A percentile compares a stretch with the other conserved stretches of the same genome.
Conservation (phyloP, 2,888 invertebrate genomes). For the Sinodicranocentrus sp. region DNA sequence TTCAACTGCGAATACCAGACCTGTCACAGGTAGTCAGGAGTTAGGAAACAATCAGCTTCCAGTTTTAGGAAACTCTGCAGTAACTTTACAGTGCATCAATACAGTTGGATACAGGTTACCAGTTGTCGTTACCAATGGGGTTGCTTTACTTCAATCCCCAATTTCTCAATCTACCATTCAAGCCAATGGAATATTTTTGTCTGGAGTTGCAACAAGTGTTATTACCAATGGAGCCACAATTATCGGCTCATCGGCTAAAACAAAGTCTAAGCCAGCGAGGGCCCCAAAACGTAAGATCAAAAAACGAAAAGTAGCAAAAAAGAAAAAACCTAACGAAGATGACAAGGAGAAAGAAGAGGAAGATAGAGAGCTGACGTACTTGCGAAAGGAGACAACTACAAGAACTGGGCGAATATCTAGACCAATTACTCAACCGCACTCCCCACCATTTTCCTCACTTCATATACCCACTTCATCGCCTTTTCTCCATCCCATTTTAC, state of each 20-base stretch:
- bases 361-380: constrained; percentile 63
- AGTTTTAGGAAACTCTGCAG: constrained; percentile 26
- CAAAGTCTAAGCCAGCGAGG: constrained; percentile 24
- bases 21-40: no score
- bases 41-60: not conserved
- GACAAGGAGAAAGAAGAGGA: constrained; percentile 67
- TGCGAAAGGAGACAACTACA: constrained; percentile 72
- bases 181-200: constrained; percentile 41
- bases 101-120: constrained; percentile 20
- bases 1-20: no score
- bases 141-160: constrained; percentile 50
- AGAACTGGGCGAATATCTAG: constrained; percentile 69
- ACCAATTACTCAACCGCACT: constrained; percentile 49
- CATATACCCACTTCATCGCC: constrained; percentile 2
- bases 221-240: constrained; percentile 19
- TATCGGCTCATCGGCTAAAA: not conserved
- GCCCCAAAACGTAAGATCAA: constrained; percentile 28
- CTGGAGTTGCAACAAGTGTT: constrained; percentile 39
- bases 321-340: constrained; percentile 30
- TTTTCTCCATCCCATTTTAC: constrained; percentile 30
- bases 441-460: constrained; percentile 9
- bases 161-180: constrained; percentile 55
- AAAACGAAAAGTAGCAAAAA: constrained; percentile 44
- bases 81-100: constrained; percentile 42
- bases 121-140: constrained; percentile 51